Evolutionary conservation across 2,797 vertebrate genomes (phyloP), one percentile per base, ranked within the genome.

Genomic region (Cirrhinus mrigala): DNA sequence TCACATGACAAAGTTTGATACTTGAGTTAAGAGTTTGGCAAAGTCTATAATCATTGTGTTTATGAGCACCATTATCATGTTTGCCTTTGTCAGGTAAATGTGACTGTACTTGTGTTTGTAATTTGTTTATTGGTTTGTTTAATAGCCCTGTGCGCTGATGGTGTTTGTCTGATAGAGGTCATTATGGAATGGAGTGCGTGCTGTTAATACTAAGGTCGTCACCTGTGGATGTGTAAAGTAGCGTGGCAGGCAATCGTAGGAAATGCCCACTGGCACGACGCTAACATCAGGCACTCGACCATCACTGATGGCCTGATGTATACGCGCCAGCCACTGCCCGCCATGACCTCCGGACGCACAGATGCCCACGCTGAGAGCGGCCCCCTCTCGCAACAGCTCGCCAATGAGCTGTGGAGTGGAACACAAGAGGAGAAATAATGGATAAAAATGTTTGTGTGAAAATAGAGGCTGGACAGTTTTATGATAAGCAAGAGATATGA

Each of bases 191-290:
- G 37, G 37, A 70, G 74, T 33, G 37, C 15, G 22, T 44, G 46
- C 52, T 60, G 33, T 73, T 73, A 15, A 40, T 73, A 71, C 60
- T 62, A 70, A 33, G 27, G 37, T 82, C 27, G 0, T 77, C 77
- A 91, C 89, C 90, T 88, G 82, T 44, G 62, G 69, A n/a, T 0
- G 70, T 27, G 29, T 27, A 37, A 70, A 29, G 16, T 29, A 58
- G 6, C 85, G 79, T 18, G 94, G 92, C 64, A 91, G 88, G 85
- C 88, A 84, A 18, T 99, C 97, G 0, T 98, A 98, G 83, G 96
- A 93, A 66, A 98, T 92, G 71, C 96, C 96, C 90, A 97, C 94
- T 0, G 98, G 97, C 18, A 98, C 94, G 66, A 99, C 40, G 40
- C 89, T 90, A 74, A 96, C 89, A 10, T 99, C 96, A 0, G 95